phyloP scores from a whole-genome alignment of 2,888 invertebrate genomes.

The Sphinx pinastri region DNA sequence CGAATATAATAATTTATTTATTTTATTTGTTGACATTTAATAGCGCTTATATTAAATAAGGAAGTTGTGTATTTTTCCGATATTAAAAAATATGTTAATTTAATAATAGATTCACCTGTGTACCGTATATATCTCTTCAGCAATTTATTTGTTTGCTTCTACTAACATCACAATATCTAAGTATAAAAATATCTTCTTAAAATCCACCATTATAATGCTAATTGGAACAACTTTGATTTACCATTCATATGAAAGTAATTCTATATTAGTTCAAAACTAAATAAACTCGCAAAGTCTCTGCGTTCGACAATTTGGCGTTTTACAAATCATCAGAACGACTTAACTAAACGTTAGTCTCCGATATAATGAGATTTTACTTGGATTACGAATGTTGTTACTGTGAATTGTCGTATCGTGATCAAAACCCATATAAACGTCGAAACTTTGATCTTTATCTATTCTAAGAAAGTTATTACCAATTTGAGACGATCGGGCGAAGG shows the following conservation, averaged over 20 bases:
- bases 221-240: no score
- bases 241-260: neutral
- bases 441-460: conserved; percentile 36
- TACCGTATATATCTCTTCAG: no score
- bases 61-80: no score
- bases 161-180: no score
- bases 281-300: neutral
- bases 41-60: no score
- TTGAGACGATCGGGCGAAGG: conserved; percentile 20
- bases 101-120: no score
- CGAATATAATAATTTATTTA: no score
- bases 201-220: no score
- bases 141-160: no score
- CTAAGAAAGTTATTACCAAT: conserved; percentile 33
- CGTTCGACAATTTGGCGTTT: neutral
- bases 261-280: neutral
- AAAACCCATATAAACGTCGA: conserved; percentile 33
- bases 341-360: conserved; percentile 1
- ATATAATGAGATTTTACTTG: conserved; percentile 27
- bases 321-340: conserved; percentile 4
- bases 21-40: no score
- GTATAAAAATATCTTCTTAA: no score
- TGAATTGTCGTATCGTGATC: conserved; percentile 21
- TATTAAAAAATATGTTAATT: no score
- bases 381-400: conserved; percentile 27